Percentiles rank a stretch among this genome's conserved stretches.
These are phyloP conservation scores for Mus pahari DNA, from an alignment of 2,113 vertebrate species.

Conservation along the genomic window DNA sequence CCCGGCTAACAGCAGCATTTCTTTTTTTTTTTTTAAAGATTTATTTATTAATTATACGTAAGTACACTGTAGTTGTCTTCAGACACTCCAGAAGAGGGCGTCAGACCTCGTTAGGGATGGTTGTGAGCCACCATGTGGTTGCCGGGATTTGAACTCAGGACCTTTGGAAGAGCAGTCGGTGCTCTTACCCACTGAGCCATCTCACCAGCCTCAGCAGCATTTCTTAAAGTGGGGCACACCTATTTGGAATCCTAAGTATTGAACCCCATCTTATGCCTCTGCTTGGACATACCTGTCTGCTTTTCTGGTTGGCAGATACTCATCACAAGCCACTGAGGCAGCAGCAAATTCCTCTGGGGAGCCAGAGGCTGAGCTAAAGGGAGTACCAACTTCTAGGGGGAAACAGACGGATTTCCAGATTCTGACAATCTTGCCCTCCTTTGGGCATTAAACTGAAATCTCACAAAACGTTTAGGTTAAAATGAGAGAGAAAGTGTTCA, in stretches of 20 bases:
- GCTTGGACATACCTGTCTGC: constrained; percentile 18
- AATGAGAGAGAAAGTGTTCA: constrained; percentile 51
- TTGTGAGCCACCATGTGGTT: too few species aligned
- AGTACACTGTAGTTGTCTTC: too few species aligned
- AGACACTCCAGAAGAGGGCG: too few species aligned
- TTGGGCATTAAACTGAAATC: constrained; percentile 58
- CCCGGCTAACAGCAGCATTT: too few species aligned
- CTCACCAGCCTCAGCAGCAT: too few species aligned
- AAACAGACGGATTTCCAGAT: neutral
- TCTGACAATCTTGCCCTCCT: constrained; percentile 47
- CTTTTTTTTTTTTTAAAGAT: too few species aligned
- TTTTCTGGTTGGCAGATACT: neutral
- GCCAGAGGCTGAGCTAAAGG: neutral
- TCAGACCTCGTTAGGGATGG: too few species aligned
- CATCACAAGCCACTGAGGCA: neutral
- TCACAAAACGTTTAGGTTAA: constrained; percentile 60
- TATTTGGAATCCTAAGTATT: neutral
- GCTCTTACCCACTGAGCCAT: too few species aligned
- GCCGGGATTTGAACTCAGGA: too few species aligned
- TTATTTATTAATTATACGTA: too few species aligned
- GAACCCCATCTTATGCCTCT: neutral
- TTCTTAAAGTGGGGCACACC: constrained; percentile 1
- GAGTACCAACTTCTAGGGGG: neutral
- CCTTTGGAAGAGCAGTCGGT: too few species aligned
- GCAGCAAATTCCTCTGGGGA: neutral